Percentiles rank a stretch among this genome's conserved stretches.
phyloP scores from a whole-genome alignment of 2,113 vertebrate species.

The Cygnus atratus region DNA sequence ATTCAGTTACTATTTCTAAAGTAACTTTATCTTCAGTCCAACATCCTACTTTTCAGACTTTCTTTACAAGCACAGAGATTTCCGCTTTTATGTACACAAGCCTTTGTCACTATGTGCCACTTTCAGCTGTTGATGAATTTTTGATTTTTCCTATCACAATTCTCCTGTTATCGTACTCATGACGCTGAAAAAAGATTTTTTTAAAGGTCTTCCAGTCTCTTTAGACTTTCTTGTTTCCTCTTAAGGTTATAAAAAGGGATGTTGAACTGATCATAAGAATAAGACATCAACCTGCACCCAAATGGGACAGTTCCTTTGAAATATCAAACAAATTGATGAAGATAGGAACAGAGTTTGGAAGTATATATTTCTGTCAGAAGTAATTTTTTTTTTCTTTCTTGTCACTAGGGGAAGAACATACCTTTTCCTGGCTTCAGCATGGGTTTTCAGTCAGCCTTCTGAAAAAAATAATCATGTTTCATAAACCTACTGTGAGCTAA shows the following conservation, averaged over 20 bases:
- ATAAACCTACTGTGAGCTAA: background rate
- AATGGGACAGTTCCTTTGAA: background rate
- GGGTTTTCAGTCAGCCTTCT: background rate
- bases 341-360: background rate
- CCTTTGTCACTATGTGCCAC: conserved; percentile 19
- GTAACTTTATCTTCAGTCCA: background rate
- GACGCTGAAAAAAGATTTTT: conserved; percentile 12
- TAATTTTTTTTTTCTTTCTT: background rate
- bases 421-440: background rate
- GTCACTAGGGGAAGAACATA: background rate
- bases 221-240: background rate
- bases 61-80: conserved; percentile 7
- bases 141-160: conserved; percentile 57
- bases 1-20: background rate
- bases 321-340: background rate
- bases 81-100: conserved; percentile 33
- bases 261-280: background rate
- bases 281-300: background rate
- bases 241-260: background rate
- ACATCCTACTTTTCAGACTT: background rate
- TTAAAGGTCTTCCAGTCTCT: background rate
- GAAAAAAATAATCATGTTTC: background rate
- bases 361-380: background rate
- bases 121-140: conserved; percentile 61
- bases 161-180: conserved; percentile 31